Evolutionary conservation across 1,140 invertebrate genomes (phyloP).

Genomic region (Brachionus angularis): DNA sequence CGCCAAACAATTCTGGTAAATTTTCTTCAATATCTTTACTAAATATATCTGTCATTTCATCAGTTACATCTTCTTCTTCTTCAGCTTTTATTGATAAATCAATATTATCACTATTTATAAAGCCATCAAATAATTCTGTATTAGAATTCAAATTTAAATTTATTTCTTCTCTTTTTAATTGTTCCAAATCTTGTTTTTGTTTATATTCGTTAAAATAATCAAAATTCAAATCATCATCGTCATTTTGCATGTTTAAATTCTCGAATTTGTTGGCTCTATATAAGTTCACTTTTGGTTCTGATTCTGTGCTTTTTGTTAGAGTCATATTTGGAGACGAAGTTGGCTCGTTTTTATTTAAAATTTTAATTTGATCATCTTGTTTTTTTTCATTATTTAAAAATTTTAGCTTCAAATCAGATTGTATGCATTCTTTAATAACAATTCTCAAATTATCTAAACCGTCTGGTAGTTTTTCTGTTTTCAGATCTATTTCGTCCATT

Average conservation of each 20-base stretch:
- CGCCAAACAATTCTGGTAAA: constrained; percentile 8
- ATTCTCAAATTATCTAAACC: not conserved
- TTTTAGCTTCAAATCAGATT: not conserved
- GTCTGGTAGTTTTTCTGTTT: too few species aligned
- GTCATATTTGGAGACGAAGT: too few species aligned
- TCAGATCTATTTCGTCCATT: not conserved
- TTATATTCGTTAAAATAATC: constrained; percentile 7
- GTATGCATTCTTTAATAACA: not conserved
- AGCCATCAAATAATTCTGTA: too few species aligned
- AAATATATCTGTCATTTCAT: constrained; percentile 16
- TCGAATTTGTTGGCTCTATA: not conserved
- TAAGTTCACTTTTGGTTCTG: too few species aligned
- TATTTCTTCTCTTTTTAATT: too few species aligned
- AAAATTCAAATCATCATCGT: constrained; percentile 11
- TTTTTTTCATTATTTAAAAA: not conserved
- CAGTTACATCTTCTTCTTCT: constrained; percentile 16
- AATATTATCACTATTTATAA: not conserved
- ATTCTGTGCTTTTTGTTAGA: too few species aligned
- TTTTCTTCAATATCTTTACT: constrained; percentile 24
- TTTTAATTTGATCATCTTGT: not conserved
- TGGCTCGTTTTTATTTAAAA: too few species aligned
- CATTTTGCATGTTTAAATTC: constrained; percentile 12
- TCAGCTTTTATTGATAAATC: not conserved
- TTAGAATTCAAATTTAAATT: too few species aligned
- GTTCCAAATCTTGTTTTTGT: too few species aligned